Percentiles rank a stretch among this genome's conserved stretches.
Conservation (phyloP, 2,888 invertebrate species). For the Drosophila melanocephala region DNA sequence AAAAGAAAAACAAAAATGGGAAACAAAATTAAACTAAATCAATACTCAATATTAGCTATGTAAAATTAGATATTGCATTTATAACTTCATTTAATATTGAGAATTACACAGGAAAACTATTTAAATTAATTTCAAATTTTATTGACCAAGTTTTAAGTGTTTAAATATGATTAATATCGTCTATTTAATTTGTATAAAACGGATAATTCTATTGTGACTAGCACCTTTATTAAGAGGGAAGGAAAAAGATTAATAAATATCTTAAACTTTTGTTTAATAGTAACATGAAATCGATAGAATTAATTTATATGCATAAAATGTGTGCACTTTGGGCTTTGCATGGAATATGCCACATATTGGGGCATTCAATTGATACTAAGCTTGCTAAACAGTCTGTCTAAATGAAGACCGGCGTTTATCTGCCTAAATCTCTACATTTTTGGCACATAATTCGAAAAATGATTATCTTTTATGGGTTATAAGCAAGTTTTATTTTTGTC, state of each 20-base stretch:
- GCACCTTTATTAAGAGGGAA: not conserved
- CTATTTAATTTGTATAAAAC: not conserved
- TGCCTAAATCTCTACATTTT: not conserved
- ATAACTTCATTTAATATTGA: not conserved
- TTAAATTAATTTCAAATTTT: not conserved
- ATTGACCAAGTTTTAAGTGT: not conserved
- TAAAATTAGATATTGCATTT: not conserved
- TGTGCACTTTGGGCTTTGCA: too few relatives aligned
- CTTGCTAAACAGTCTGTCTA: too few relatives aligned
- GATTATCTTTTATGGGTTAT: not conserved
- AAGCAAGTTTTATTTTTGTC: not conserved
- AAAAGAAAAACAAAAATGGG: not conserved
- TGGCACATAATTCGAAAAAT: not conserved
- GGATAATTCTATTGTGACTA: not conserved
- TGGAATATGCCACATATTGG: not conserved
- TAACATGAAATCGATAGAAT: too few relatives aligned
- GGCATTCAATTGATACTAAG: not conserved
- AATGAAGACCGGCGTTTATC: not conserved
- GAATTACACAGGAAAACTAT: not conserved
- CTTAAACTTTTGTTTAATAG: not conserved
- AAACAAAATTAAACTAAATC: not conserved
- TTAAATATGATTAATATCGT: not conserved
- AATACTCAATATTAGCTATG: not conserved
- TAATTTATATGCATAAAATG: not conserved
- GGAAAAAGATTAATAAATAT: not conserved